Percentiles rank a stretch among this genome's conserved stretches.
These are phyloP conservation scores for Ceyx margarethae DNA, from an alignment of 2,113 vertebrate species.

Conservation along the genomic window DNA sequence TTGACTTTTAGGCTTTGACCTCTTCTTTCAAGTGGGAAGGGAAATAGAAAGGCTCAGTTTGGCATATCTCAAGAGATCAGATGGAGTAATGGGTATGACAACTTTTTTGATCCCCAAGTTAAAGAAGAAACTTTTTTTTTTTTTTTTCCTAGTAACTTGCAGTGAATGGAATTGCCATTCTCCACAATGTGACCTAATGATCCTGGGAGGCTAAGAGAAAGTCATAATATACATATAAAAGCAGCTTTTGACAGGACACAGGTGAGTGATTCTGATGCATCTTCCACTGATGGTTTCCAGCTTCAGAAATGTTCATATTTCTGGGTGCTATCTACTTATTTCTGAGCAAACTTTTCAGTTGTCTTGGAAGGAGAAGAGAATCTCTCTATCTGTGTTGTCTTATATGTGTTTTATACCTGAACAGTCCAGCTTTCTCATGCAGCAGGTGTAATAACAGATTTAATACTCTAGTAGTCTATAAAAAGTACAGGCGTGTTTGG, in stretches of 20 bases:
- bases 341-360: neutral
- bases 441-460: neutral
- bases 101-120: neutral
- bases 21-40: conserved; percentile 11
- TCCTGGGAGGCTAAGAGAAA: neutral
- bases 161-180: neutral
- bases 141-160: neutral
- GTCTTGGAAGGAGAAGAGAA: neutral
- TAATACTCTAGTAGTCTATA: neutral
- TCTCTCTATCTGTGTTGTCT: neutral
- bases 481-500: neutral
- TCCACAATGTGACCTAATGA: neutral
- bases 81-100: neutral
- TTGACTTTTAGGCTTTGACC: neutral
- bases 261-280: neutral
- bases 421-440: neutral
- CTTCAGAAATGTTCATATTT: neutral
- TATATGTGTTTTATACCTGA: neutral
- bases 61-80: neutral
- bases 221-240: neutral
- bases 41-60: neutral
- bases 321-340: neutral
- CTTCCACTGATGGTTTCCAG: neutral
- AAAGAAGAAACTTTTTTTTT: neutral
- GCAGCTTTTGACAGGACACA: neutral